These are phyloP conservation scores for Ectemnius continuus DNA, from an alignment of 2,888 invertebrate species.

Conservation along the genomic window DNA sequence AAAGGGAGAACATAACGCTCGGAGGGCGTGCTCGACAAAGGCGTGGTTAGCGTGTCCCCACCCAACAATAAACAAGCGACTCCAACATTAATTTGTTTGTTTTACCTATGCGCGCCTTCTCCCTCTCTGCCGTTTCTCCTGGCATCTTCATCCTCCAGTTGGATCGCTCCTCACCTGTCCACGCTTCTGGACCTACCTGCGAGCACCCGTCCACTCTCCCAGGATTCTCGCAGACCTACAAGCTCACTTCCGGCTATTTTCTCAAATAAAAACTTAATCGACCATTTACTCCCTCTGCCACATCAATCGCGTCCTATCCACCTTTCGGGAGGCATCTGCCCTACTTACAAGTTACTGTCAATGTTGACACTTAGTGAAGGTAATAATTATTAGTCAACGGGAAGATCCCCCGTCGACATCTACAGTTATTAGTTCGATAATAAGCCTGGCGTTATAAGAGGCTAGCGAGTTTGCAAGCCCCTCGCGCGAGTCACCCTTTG, in stretches of 20 bases:
- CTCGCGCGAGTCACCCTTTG: neutral
- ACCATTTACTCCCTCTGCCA: too few relatives aligned
- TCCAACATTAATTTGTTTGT: constrained; percentile 76
- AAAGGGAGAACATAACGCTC: constrained; percentile 64
- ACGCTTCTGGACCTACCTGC: constrained; percentile 30
- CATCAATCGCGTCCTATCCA: too few relatives aligned
- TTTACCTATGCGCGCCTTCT: constrained; percentile 62
- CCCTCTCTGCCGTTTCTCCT: constrained; percentile 28
- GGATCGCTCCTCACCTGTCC: constrained; percentile 39
- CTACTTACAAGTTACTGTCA: too few relatives aligned
- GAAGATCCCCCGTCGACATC: too few relatives aligned
- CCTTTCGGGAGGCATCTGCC: too few relatives aligned
- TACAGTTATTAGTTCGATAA: neutral
- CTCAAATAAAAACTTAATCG: too few relatives aligned
- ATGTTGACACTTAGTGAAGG: too few relatives aligned
- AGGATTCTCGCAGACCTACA: constrained; percentile 6
- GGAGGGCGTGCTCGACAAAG: constrained; percentile 75
- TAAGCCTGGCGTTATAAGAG: neutral
- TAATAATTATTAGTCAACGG: too few relatives aligned
- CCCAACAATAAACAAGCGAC: constrained; percentile 76
- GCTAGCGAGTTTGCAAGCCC: neutral
- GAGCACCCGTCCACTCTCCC: neutral
- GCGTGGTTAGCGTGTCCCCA: constrained; percentile 75
- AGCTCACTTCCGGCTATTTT: too few relatives aligned
- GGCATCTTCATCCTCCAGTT: constrained; percentile 9